These are phyloP conservation scores for Leptocoma aspasia DNA, from an alignment of 2,113 vertebrate species.

Conservation along the genomic window DNA sequence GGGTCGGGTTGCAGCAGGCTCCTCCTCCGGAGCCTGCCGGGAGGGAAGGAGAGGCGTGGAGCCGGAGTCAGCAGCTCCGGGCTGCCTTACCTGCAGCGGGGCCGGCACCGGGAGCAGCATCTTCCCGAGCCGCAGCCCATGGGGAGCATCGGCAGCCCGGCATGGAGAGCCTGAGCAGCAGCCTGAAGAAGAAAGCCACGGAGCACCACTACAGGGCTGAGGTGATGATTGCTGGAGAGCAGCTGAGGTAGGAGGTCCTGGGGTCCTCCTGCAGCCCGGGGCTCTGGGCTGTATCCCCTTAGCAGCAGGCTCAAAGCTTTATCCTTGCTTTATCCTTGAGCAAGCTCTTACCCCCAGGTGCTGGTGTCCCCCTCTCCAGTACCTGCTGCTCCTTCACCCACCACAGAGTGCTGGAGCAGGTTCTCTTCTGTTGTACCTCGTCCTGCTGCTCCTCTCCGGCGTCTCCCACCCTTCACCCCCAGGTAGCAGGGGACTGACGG, in stretches of 20 bases:
- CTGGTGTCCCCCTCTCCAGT: neutral
- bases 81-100: neutral
- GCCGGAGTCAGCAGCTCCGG: neutral
- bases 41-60: neutral
- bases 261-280: neutral
- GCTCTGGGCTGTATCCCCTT: neutral
- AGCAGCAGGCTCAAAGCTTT: neutral
- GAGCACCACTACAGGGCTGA: conserved; percentile 79
- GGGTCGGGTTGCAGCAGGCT: neutral
- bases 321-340: neutral
- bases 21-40: neutral
- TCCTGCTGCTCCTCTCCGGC: neutral
- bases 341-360: neutral
- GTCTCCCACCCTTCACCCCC: neutral
- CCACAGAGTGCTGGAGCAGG: neutral
- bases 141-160: neutral
- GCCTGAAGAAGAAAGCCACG: conserved; percentile 72
- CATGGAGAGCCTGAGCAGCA: conserved; percentile 72
- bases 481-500: no score
- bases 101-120: neutral
- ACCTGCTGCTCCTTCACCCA: neutral
- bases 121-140: neutral
- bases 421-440: neutral
- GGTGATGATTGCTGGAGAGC: conserved; percentile 86
- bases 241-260: conserved; percentile 78